These are phyloP conservation scores for Elachura formosa DNA, from an alignment of 2,113 vertebrate genomes.

Conservation along the genomic window DNA sequence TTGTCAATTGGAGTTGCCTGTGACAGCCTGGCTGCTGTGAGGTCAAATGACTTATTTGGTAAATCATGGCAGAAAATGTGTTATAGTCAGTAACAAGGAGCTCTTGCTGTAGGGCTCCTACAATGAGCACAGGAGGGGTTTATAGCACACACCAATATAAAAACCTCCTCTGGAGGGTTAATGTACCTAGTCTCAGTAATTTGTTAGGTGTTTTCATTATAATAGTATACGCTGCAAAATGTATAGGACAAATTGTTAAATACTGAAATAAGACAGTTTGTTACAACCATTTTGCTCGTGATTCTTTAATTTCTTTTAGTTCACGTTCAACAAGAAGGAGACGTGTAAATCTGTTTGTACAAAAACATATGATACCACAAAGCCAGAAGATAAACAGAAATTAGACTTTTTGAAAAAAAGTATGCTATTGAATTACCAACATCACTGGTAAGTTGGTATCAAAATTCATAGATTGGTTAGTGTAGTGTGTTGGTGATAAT, in stretches of 20 bases:
- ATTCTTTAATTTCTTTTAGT: constrained; percentile 67
- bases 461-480: background rate
- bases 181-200: background rate
- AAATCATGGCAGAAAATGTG: background rate
- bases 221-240: background rate
- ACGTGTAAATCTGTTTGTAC: constrained; percentile 82
- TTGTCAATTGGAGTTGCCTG: background rate
- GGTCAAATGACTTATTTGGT: background rate
- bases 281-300: background rate
- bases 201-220: background rate
- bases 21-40: background rate
- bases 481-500: background rate
- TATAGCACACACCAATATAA: background rate
- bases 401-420: constrained; percentile 91
- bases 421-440: constrained; percentile 93
- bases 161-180: background rate
- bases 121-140: background rate
- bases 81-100: background rate
- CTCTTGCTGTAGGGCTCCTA: background rate
- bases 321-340: constrained; percentile 81
- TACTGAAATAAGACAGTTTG: background rate
- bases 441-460: constrained; percentile 83
- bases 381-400: constrained; percentile 76
- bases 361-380: constrained; percentile 77
- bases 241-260: background rate